Conservation (phyloP, 2,113 vertebrate genomes). For the Ageneiosus marmoratus region DNA sequence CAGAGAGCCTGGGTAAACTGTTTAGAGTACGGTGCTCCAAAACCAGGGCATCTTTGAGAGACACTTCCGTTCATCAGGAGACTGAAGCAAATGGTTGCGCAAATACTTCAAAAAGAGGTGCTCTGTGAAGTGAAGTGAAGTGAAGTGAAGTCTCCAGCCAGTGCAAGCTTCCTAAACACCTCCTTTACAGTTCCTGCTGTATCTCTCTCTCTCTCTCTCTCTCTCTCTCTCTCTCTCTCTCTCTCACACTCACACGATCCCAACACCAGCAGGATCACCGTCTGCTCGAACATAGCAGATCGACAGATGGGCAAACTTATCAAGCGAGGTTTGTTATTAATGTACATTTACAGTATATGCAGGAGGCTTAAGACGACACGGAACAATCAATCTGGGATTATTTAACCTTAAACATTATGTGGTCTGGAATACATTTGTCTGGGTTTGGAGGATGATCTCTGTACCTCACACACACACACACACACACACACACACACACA, state of each 20-base stretch:
- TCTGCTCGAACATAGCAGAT: slow-evolving; percentile 22
- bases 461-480: background rate
- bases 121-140: slow-evolving; percentile 64
- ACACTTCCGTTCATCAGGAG: slow-evolving; percentile 58
- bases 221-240: too few species aligned
- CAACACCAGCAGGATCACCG: slow-evolving; percentile 42
- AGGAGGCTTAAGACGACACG: background rate
- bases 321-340: slow-evolving; percentile 30
- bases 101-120: slow-evolving; percentile 63
- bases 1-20: slow-evolving; percentile 53
- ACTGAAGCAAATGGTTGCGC: slow-evolving; percentile 51
- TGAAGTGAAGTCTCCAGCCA: slow-evolving; percentile 56
- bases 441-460: background rate
- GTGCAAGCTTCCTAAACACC: slow-evolving; percentile 28
- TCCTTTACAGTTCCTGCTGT: slow-evolving; percentile 49
- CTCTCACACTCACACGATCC: slow-evolving; percentile 42
- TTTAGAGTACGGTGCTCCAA: slow-evolving; percentile 64
- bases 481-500: background rate
- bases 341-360: background rate
- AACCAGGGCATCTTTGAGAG: slow-evolving; percentile 58
- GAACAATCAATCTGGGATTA: slow-evolving; percentile 29
- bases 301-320: slow-evolving; percentile 27
- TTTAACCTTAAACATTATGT: background rate
- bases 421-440: background rate
- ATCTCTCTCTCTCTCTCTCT: too few species aligned